Base-by-base conservation (phyloP, 2,113 vertebrate species). In the Crotalus horridus region DNA sequence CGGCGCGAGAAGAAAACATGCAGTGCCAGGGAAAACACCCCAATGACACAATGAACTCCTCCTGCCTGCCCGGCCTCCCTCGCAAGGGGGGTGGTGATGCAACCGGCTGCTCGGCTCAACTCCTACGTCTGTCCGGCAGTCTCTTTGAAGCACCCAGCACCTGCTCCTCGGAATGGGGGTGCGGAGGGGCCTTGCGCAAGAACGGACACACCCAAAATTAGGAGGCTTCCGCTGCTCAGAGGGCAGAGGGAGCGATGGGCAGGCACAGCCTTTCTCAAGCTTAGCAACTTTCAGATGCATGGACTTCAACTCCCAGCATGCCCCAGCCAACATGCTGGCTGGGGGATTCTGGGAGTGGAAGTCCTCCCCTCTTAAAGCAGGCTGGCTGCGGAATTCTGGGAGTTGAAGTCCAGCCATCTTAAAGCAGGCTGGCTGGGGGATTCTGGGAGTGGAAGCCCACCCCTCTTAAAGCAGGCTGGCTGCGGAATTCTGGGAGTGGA, bases 121-220 rank as follows among this genome's bases (percentile, higher is more conserved):
- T 95, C 96, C 97, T 96, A 97, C 96, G 95, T 95, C 93, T 90
- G 85, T 17, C 26, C 8, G 2, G n/a, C 5, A 11, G 20, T 17
- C 94, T 53, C 97, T 97, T 97, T 97, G 96, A 97, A 96, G 96
- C 96, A 95, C 97, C 96, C 96, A 96, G 97, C 97, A 43, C 97
- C 96, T 96, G 94, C 94, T 95, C 90, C 54, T 91, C 94, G 95
- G 94, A 96, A 94, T 90, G 96, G 95, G 95, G 96, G 96, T 95
- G 94, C 94, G 94, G 95, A 93, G 96, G 93, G 58, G 93, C 54
- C 93, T 96, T 96, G 96, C 96, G 95, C 96, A 97, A 97, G 95
- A 96, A 93, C 93, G 93, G 89, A 93, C 95, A 94, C 91, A 95
- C 96, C 93, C 88, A 96, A 95, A 96, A 95, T 95, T 93, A 95